phyloP scores from a whole-genome alignment of 1,140 invertebrate genomes.

The Aphidius gifuensis region DNA sequence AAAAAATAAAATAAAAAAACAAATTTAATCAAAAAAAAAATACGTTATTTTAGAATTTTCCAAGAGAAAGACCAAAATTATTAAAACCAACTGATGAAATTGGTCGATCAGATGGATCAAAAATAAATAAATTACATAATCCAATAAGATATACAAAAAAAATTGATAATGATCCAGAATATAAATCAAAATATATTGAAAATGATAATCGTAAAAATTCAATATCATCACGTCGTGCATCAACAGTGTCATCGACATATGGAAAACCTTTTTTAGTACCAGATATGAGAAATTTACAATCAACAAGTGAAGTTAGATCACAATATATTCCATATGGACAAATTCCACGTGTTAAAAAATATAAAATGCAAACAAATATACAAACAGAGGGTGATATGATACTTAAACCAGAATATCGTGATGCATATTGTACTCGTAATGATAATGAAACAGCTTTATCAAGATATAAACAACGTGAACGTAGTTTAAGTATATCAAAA shows the following conservation, averaged over 20 bases:
- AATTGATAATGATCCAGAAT: slow-evolving; percentile 52
- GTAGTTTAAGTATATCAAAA: slow-evolving; percentile 38
- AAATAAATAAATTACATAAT: slow-evolving; percentile 35
- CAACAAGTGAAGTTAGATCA: slow-evolving; percentile 37
- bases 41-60: slow-evolving; percentile 38
- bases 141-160: slow-evolving; percentile 39
- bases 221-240: slow-evolving; percentile 28
- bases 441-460: slow-evolving; percentile 22
- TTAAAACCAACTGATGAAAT: slow-evolving; percentile 45
- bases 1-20: slow-evolving; percentile 23
- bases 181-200: slow-evolving; percentile 49
- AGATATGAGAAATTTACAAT: slow-evolving; percentile 26
- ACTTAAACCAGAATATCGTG: slow-evolving; percentile 55
- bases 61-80: slow-evolving; percentile 45
- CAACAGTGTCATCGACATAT: slow-evolving; percentile 26
- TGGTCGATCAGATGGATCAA: slow-evolving; percentile 48
- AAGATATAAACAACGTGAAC: slow-evolving; percentile 32
- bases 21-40: slow-evolving; percentile 7
- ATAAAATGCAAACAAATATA: slow-evolving; percentile 43
- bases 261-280: slow-evolving; percentile 14
- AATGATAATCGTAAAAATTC: slow-evolving; percentile 41
- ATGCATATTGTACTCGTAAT: slow-evolving; percentile 37
- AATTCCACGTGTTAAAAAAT: slow-evolving; percentile 36
- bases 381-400: slow-evolving; percentile 49
- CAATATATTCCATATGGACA: slow-evolving; percentile 43